These are phyloP conservation scores for Burhinus oedicnemus DNA, from an alignment of 2,113 vertebrate species.

Conservation along the genomic window DNA sequence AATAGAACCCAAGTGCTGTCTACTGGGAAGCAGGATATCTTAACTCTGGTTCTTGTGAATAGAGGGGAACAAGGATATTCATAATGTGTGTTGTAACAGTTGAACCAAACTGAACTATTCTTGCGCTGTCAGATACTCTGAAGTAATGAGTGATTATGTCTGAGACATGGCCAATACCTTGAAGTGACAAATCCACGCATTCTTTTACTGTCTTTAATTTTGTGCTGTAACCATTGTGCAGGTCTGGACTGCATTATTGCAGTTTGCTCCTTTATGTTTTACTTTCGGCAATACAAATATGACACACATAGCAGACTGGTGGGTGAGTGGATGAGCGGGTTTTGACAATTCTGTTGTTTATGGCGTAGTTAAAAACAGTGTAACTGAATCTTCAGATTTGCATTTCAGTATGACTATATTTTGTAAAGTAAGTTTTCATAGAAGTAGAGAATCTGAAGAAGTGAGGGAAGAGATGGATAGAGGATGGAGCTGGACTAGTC, in stretches of 20 bases:
- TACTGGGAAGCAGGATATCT: background rate
- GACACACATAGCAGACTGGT: background rate
- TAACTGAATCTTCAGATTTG: background rate
- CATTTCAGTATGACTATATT: background rate
- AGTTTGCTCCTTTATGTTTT: background rate
- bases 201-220: background rate
- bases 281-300: background rate
- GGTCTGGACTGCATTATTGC: background rate
- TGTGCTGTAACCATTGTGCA: background rate
- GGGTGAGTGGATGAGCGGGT: background rate
- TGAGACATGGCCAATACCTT: background rate
- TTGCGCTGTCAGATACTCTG: background rate
- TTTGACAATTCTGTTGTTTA: background rate
- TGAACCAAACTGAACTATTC: background rate
- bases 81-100: background rate
- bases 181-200: background rate
- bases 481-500: background rate
- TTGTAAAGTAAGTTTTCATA: background rate
- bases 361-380: background rate
- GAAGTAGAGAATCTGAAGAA: background rate
- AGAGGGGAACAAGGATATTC: background rate
- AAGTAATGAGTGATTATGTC: background rate
- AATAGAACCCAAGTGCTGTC: background rate
- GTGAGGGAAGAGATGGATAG: background rate
- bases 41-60: background rate